phyloP scores from a whole-genome alignment of 1,140 invertebrate genomes.

The Aphaenogaster ashmeadi region DNA sequence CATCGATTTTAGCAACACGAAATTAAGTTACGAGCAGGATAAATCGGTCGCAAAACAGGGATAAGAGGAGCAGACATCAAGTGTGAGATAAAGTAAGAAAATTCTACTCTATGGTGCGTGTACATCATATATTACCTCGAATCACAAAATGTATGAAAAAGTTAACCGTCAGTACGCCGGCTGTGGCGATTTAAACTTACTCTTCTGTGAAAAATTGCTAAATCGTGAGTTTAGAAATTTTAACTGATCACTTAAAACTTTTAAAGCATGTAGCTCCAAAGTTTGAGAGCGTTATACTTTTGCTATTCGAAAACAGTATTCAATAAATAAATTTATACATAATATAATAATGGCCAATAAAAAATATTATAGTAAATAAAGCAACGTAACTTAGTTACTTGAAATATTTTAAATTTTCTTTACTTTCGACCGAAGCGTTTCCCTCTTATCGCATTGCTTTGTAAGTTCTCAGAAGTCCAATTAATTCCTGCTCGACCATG shows the following conservation, averaged over 20 bases:
- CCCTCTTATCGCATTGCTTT: neutral
- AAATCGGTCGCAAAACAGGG: neutral
- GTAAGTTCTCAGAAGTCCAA: neutral
- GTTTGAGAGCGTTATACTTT: neutral
- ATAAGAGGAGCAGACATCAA: neutral
- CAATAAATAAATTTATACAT: neutral
- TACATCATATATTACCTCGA: neutral
- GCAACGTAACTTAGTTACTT: neutral
- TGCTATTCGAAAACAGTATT: neutral
- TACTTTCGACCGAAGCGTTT: neutral
- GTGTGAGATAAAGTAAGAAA: constrained; percentile 9
- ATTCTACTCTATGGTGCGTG: neutral
- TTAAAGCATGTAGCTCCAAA: neutral
- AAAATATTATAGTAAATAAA: neutral
- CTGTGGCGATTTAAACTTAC: constrained; percentile 8
- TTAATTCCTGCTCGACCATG: constrained; percentile 36
- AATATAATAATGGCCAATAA: neutral
- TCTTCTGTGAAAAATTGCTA: constrained; percentile 44
- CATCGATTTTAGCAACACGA: constrained; percentile 22
- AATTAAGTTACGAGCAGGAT: neutral
- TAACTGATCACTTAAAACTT: constrained; percentile 24
- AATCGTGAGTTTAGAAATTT: constrained; percentile 34
- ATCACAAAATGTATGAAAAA: constrained; percentile 21
- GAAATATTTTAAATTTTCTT: neutral
- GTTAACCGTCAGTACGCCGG: constrained; percentile 10